phyloP scores from a whole-genome alignment of 2,888 invertebrate genomes.

The Julus scanicus region DNA sequence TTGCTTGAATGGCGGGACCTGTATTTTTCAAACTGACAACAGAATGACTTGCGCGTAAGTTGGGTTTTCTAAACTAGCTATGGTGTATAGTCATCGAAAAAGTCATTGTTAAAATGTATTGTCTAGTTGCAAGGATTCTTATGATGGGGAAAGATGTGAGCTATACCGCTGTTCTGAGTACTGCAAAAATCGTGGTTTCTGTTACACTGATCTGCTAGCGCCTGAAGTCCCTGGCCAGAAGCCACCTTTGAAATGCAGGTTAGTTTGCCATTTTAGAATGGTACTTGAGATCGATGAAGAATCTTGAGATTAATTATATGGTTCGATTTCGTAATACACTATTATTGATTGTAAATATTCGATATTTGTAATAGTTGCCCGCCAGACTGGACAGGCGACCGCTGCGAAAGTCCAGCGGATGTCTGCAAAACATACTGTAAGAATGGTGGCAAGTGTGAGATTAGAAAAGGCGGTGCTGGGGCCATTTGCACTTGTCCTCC shows the following conservation, averaged over 20 bases:
- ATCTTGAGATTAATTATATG: too few species aligned
- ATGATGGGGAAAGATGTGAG: conserved; percentile 76
- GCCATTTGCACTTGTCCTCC: conserved; percentile 70
- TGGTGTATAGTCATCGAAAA: not conserved
- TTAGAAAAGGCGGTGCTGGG: conserved; percentile 57
- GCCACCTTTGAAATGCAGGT: conserved; percentile 63
- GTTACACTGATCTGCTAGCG: conserved; percentile 64
- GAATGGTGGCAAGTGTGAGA: conserved; percentile 73
- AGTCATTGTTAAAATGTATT: not conserved
- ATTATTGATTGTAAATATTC: not conserved
- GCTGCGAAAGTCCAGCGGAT: conserved; percentile 73
- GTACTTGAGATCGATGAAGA: too few species aligned
- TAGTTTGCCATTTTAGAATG: conserved; percentile 56
- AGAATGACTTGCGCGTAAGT: conserved; percentile 71
- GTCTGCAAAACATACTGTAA: conserved; percentile 70
- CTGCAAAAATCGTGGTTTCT: conserved; percentile 73
- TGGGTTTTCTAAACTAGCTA: conserved; percentile 32
- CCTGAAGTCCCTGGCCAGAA: conserved; percentile 60
- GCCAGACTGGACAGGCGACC: conserved; percentile 74
- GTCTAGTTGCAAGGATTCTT: conserved; percentile 72
- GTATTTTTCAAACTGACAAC: conserved; percentile 70
- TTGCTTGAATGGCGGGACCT: conserved; percentile 72
- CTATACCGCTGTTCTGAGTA: conserved; percentile 76
- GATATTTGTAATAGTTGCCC: conserved; percentile 67
- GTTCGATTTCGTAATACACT: too few species aligned